Evolutionary conservation across 2,113 vertebrate genomes (phyloP).

Genomic region (Geothlypis trichas): DNA sequence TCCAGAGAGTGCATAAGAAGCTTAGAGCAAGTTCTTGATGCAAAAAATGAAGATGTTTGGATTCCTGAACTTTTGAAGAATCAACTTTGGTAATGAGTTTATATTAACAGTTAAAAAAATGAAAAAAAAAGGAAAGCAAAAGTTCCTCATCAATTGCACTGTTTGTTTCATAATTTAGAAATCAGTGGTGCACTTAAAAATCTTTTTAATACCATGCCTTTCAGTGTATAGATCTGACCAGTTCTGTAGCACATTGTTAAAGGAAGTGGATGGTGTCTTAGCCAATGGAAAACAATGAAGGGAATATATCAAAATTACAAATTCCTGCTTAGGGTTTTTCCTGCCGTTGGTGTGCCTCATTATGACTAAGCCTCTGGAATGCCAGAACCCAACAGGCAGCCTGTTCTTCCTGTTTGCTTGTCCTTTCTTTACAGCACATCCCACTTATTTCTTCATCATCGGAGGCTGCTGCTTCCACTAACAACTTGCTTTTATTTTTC

Average conservation of each 20-base stretch:
- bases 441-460: background rate
- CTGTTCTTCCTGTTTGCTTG: conserved; percentile 34
- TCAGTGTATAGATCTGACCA: background rate
- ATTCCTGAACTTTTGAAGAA: background rate
- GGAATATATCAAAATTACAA: background rate
- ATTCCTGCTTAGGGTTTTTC: conserved; percentile 6
- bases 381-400: conserved; percentile 17
- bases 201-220: background rate
- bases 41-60: conserved; percentile 4
- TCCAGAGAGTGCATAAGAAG: conserved; percentile 35
- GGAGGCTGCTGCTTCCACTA: background rate
- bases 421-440: background rate
- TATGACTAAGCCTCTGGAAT: conserved; percentile 50
- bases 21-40: conserved; percentile 48
- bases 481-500: background rate
- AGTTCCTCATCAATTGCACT: background rate
- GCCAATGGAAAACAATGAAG: background rate
- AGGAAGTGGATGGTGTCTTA: background rate
- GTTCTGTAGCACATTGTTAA: background rate
- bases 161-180: background rate
- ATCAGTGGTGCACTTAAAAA: background rate
- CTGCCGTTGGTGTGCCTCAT: background rate
- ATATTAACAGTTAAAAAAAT: background rate
- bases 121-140: background rate
- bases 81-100: conserved; percentile 63